phyloP scores from a whole-genome alignment of 2,888 invertebrate genomes.

The Hypercompe scribonia region DNA sequence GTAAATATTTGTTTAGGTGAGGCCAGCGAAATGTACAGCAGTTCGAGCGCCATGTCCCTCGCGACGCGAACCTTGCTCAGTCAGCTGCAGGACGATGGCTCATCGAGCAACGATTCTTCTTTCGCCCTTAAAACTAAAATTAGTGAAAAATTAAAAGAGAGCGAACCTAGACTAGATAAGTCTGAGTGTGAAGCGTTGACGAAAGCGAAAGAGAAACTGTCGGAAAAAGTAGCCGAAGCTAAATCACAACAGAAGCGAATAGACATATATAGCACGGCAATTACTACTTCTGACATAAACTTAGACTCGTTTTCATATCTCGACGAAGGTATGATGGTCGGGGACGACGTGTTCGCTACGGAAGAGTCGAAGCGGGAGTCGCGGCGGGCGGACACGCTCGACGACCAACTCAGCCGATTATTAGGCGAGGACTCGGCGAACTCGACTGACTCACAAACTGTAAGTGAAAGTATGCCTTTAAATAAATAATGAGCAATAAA shows the following conservation, averaged over 20 bases:
- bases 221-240: constrained; percentile 79
- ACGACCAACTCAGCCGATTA: constrained; percentile 74
- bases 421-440: constrained; percentile 75
- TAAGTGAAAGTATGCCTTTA: constrained; percentile 77
- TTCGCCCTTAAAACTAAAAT: constrained; percentile 76
- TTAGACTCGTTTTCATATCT: constrained; percentile 85
- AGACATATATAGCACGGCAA: constrained; percentile 85
- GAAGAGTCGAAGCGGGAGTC: constrained; percentile 65
- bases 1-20: constrained; percentile 75
- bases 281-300: constrained; percentile 83
- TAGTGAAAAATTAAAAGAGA: constrained; percentile 61
- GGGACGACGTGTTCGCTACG: constrained; percentile 76
- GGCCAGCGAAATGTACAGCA: constrained; percentile 74
- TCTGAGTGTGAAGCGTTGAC: constrained; percentile 76
- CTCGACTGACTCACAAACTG: constrained; percentile 74
- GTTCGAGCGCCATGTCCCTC: constrained; percentile 73
- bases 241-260: constrained; percentile 78
- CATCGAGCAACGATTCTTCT: constrained; percentile 84
- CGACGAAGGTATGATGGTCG: constrained; percentile 81
- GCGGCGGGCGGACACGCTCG: constrained; percentile 61
- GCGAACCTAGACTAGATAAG: constrained; percentile 66
- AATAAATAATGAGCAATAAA: constrained; percentile 75
- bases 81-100: constrained; percentile 85
- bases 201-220: constrained; percentile 78
- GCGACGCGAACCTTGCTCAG: constrained; percentile 82